phyloP scores from a whole-genome alignment of 2,113 vertebrate genomes.

The Symphodus melops region DNA sequence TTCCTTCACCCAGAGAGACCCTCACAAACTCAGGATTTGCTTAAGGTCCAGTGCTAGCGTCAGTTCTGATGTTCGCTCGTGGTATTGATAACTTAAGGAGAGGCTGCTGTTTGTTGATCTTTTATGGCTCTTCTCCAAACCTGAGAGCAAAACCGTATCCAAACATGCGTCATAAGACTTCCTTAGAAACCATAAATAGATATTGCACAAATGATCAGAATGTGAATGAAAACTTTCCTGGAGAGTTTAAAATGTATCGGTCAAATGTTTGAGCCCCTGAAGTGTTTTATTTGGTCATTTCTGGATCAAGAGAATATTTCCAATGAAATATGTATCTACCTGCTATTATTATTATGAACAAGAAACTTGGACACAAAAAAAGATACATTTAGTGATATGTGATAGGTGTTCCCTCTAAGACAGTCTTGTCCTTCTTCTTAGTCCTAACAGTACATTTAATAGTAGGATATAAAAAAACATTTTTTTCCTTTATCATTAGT shows the following conservation, averaged over 20 bases:
- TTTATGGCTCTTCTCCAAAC: conserved; percentile 20
- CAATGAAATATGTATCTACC: not conserved
- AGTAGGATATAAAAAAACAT: too few species aligned
- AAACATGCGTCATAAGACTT: not conserved
- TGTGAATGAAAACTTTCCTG: not conserved
- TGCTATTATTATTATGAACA: too few species aligned
- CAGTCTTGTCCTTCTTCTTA: too few species aligned
- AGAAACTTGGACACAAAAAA: too few species aligned
- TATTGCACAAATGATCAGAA: not conserved
- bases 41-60: conserved; percentile 48
- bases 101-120: conserved; percentile 19
- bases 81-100: conserved; percentile 9
- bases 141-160: not conserved
- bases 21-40: conserved; percentile 67
- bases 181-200: conserved; percentile 17
- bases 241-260: not conserved
- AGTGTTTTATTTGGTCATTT: too few species aligned
- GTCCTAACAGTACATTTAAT: too few species aligned
- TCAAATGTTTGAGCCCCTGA: too few species aligned
- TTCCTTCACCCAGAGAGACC: conserved; percentile 77
- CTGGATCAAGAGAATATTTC: too few species aligned
- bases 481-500: too few species aligned
- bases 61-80: conserved; percentile 25
- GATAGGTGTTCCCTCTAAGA: too few species aligned
- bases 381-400: too few species aligned